Base-by-base conservation (phyloP, 1,140 invertebrate species). In the Tetramorium parvispinum region DNA sequence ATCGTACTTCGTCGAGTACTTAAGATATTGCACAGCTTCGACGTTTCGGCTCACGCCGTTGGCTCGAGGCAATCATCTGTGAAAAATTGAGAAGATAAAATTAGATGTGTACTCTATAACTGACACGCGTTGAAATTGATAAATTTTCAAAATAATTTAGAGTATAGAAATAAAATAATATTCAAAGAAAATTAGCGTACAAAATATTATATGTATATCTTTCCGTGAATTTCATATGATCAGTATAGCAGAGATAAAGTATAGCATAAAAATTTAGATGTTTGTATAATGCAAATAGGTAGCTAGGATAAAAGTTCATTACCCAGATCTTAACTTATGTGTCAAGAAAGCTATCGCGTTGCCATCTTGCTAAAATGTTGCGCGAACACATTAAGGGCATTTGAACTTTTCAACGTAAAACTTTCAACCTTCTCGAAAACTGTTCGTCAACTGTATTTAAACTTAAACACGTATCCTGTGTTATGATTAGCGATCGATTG, bases 1-100 rank as follows among this genome's bases (percentile, higher is more conserved):
- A 88, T 85, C 55, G 70, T 76, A 57, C 70, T 40, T 75, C 11
- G 82, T 27, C 27, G 49, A 27, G n/a, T 6, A n/a, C 21, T 88
- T 70, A 88, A 51, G 46, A 65, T 51, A 43, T 59, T 21, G 21
- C 51, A n/a, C 8, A 13, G 18, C 8, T 27, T 4, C 27, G 46
- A 49, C 7, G 0, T 37, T n/a, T 24, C 49, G 21, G 51, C 4
- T 27, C n/a, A 5, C 27, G 46, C 49, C 57, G 21, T 13, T 16
- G 5, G 10, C 11, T 21, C 4, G 5, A n/a, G 8, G 6, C 16
- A 43, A 61, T 73, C 88, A 53, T 88, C 87, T 89, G 66, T 18
- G 13, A 53, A 57, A 59, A 77, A 61, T 70, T 21, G n/a, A 63
- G 49, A 51, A 10, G 16, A 16, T 13, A 24, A 65, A 49, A 27